Conservation (phyloP, 2,797 vertebrate genomes). For the Betta splendens region DNA sequence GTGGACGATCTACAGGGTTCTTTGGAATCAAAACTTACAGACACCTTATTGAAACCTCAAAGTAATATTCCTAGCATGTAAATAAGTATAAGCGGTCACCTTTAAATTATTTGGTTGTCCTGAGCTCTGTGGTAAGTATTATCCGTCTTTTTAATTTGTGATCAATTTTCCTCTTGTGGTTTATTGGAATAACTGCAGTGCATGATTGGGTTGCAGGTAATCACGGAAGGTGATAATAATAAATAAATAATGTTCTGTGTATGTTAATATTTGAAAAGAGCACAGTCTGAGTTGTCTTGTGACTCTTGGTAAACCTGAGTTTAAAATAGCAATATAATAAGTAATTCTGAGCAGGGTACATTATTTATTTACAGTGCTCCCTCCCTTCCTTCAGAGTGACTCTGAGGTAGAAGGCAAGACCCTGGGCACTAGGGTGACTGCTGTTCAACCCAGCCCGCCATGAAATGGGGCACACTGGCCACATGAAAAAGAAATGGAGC, state of each 20-base stretch:
- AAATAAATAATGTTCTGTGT: background rate
- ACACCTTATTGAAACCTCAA: no score
- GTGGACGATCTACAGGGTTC: no score
- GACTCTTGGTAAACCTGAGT: constrained; percentile 44
- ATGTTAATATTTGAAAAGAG: constrained; percentile 11
- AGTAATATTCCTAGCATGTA: no score
- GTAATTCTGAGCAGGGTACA: constrained; percentile 40
- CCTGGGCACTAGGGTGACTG: constrained; percentile 62
- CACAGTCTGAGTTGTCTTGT: background rate
- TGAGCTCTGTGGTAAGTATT: no score
- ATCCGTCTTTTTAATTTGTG: no score
- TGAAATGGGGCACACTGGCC: constrained; percentile 66
- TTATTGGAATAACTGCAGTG: no score
- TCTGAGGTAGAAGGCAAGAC: constrained; percentile 69
- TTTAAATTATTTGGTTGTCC: no score
- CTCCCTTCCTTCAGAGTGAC: constrained; percentile 33
- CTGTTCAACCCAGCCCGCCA: constrained; percentile 61
- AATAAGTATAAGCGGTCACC: no score
- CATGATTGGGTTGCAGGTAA: no score
- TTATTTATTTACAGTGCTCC: constrained; percentile 61
- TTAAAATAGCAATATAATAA: constrained; percentile 37
- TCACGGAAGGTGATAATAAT: no score
- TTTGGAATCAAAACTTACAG: no score
- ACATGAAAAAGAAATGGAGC: constrained; percentile 82
- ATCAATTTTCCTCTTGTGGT: no score